Evolutionary conservation across 2,797 vertebrate species (phyloP).

Genomic region (Petrocephalus sullivani): DNA sequence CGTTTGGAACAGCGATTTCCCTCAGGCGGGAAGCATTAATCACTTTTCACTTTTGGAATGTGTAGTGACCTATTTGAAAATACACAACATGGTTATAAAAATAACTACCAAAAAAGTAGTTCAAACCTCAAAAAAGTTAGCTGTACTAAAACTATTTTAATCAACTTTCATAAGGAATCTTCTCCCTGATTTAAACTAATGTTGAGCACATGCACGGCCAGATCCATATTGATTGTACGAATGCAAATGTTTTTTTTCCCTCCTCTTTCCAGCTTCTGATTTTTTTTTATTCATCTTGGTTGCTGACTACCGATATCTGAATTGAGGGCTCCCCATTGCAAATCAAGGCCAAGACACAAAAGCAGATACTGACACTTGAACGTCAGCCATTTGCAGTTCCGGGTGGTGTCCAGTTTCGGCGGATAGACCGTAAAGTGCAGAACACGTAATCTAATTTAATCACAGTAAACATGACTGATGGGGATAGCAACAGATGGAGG

Average conservation of each 20-base stretch:
- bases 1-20: neutral
- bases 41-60: conserved; percentile 10
- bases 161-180: neutral
- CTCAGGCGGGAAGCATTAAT: neutral
- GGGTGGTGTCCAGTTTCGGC: conserved; percentile 36
- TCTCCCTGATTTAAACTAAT: neutral
- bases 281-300: neutral
- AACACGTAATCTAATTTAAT: conserved; percentile 21
- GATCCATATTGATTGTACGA: neutral
- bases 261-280: neutral
- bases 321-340: neutral
- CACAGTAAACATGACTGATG: conserved; percentile 33
- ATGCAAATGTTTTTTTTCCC: neutral
- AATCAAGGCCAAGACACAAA: neutral
- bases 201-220: neutral
- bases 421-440: conserved; percentile 39
- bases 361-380: neutral
- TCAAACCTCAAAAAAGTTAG: neutral
- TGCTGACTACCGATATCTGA: neutral
- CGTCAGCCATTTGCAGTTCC: neutral
- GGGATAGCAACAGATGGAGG: neutral
- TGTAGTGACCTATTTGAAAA: neutral
- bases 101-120: conserved; percentile 8
- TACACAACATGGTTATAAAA: conserved; percentile 2
- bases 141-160: neutral